Evolutionary conservation across 2,888 invertebrate genomes (phyloP), one percentile per base, ranked within the genome.

Genomic region (Calameuta pallipes): DNA sequence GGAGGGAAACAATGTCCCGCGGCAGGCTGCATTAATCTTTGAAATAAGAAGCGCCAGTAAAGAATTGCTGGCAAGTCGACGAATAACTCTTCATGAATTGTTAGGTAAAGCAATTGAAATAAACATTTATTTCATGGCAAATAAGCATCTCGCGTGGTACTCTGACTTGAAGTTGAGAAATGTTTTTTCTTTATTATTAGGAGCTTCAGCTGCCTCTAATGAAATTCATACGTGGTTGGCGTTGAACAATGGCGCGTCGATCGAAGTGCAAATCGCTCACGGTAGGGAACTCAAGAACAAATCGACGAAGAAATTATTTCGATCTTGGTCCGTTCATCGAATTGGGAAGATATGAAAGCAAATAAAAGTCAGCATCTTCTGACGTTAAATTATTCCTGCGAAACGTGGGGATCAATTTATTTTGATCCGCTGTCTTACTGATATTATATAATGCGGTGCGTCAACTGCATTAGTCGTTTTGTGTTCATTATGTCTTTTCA

Each of bases 41-140:
- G 93, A 93, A 81, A 90, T 93, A 77, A 92, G 91, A 71, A 91
- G 91, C 77, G 92, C 92, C 36, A 92, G 91, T 80, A 93, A 93
- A 82, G 92, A 93, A 81, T 88, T 92, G 76, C 78, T 93, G 37
- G 92, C 93, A 34, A 92, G 92, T 75, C 90, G 92, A 78, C 89
- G 91, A 76, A 90, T 92, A 78, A 90, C 91, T 1, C 84, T 93
- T 30, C 91, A 92, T 35, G 91, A 92, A 77, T 88, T 93, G 36
- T 87, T 93, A 76, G 93, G 93, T 93, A 84, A 82, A 82, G 70
- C 6, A 78, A 31, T 37, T 15, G 34, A 12, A 70, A 12, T 23
- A 73, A 56, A 56, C 23, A 56, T 56, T 56, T 56, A 56, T 56
- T 23, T 56, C 56, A 0, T 9, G 23, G 56, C 23, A 56, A 56